A percentile compares a stretch with the other conserved stretches of the same genome.
phyloP scores from a whole-genome alignment of 2,888 invertebrate genomes.

The Phragmatobia fuliginosa region DNA sequence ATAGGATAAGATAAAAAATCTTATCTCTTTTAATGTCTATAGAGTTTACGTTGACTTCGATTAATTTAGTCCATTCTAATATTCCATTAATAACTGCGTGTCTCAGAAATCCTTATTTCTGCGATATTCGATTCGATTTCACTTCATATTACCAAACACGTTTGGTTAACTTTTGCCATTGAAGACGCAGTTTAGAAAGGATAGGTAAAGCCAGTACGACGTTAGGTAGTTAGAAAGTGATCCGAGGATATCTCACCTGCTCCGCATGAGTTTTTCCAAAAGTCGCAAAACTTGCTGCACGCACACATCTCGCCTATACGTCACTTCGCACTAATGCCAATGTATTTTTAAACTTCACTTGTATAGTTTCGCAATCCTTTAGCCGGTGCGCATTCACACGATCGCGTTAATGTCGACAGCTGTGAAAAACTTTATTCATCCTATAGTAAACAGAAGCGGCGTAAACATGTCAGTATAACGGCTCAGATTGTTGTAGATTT shows the following conservation, averaged over 20 bases:
- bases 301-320: conserved; percentile 79
- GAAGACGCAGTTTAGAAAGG: conserved; percentile 58
- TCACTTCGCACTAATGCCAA: conserved; percentile 81
- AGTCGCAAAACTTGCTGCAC: conserved; percentile 84
- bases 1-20: too few species aligned
- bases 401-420: conserved; percentile 68
- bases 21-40: neutral
- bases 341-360: conserved; percentile 86
- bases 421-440: conserved; percentile 69
- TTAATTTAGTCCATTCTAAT: conserved; percentile 31
- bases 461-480: conserved; percentile 76
- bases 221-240: conserved; percentile 60
- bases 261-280: conserved; percentile 84
- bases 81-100: conserved; percentile 23
- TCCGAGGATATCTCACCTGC: conserved; percentile 74
- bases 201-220: conserved; percentile 45
- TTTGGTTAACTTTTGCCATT: conserved; percentile 36
- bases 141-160: conserved; percentile 47
- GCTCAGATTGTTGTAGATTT: conserved; percentile 64
- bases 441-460: conserved; percentile 63
- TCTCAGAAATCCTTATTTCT: conserved; percentile 23
- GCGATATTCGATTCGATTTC: conserved; percentile 45
- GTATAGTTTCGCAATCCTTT: conserved; percentile 83
- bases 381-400: conserved; percentile 74
- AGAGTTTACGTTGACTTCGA: conserved; percentile 13